Evolutionary conservation across 64 coral and sea anemone species (phyloP).

Genomic region (Porites lutea): DNA sequence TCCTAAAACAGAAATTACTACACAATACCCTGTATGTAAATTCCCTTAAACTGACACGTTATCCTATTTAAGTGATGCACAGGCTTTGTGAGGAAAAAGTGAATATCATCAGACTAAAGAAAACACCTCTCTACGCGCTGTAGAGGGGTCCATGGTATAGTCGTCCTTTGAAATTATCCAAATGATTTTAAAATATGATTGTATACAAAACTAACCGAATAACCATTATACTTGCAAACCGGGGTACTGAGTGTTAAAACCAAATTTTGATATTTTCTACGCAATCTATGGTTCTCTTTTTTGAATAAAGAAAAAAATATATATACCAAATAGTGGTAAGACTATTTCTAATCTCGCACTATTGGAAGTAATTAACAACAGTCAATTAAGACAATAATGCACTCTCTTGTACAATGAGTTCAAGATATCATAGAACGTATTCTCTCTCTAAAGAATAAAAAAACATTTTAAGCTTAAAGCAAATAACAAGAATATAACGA

Average conservation of each 20-base stretch:
- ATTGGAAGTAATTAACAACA: neutral
- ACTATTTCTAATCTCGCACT: too few relatives aligned
- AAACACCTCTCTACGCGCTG: too few relatives aligned
- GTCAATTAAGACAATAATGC: too few relatives aligned
- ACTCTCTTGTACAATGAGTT: too few relatives aligned
- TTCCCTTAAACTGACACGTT: neutral
- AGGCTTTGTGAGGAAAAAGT: neutral
- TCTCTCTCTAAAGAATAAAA: too few relatives aligned
- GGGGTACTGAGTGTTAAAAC: neutral
- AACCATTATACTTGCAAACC: neutral
- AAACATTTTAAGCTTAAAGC: too few relatives aligned
- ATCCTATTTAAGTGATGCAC: neutral
- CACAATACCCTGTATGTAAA: constrained; percentile 8
- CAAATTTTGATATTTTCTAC: neutral
- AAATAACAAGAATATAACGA: too few relatives aligned
- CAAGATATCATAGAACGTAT: too few relatives aligned
- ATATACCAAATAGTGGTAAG: too few relatives aligned
- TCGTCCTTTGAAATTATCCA: neutral
- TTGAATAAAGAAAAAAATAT: too few relatives aligned
- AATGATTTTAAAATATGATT: neutral
- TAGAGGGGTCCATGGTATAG: neutral
- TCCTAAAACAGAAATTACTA: constrained; percentile 33
- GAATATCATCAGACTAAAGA: neutral
- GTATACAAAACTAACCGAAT: neutral
- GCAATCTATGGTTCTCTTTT: neutral